Evolutionary conservation across 2,113 vertebrate species (phyloP), one percentile per base, ranked within the genome.

Genomic region (Tympanuchus pallidicinctus): DNA sequence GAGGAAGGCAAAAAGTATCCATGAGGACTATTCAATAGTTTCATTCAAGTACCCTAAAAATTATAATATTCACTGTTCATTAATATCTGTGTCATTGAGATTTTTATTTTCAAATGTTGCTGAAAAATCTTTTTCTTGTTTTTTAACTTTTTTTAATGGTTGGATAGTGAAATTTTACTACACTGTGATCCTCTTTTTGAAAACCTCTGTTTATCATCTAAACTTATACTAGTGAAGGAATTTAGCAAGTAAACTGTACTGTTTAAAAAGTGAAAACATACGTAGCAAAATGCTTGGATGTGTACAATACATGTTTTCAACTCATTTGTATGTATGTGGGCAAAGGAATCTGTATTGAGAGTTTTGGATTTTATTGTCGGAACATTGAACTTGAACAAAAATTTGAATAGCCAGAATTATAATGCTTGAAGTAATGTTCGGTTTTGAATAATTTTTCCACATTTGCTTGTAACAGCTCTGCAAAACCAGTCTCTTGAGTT

Each of bases 401-500:
- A 59, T 32, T 18, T 27, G n/a, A 87, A 70, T 85, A 87, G 28
- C 25, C 14, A 38, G 16, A 50, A 73, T 38, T 82, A 48, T 34
- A 70, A 73, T 47, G 17, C 25, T 66, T 71, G 47, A 32, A 76
- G 34, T 66, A n/a, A 84, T 8, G 20, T 76, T 89, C 92, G 66
- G 16, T 48, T 92, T 76, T 91, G 54, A 89, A 59, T 19, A 90
- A 67, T 57, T 13, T 65, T 84, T 45, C 16, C 77, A 57, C 61
- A 30, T 52, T 76, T 84, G 52, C 36, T 77, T 88, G 86, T 89
- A 52, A 89, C 54, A 92, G 30, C 59, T 69, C 70, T 87, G 77
- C 67, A 94, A 80, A 94, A 75, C 43, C 88, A 89, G n/a, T 73
- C 14, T 85, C n/a, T 79, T 94, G 34, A 79, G 74, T 65, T 87